phyloP scores from a whole-genome alignment of 2,113 vertebrate genomes.

The Onychostruthus taczanowskii region DNA sequence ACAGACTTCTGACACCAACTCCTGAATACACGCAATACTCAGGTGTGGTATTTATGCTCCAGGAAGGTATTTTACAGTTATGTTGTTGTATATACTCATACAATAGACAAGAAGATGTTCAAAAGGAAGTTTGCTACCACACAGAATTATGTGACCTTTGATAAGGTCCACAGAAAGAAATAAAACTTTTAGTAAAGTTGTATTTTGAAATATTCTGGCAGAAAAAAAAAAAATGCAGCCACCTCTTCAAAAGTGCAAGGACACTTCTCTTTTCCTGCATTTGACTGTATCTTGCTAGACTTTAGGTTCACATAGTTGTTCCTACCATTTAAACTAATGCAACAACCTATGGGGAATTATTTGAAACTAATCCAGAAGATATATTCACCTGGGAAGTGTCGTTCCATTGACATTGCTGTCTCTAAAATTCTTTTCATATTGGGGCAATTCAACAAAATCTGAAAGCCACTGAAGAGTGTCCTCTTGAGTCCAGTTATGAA shows the following conservation, averaged over 20 bases:
- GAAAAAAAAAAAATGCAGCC: background rate
- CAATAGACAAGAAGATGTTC: background rate
- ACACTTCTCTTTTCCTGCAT: background rate
- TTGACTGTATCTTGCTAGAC: background rate
- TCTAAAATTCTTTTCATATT: conserved; percentile 94
- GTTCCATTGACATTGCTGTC: conserved; percentile 92
- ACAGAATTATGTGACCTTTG: background rate
- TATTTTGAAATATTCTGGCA: background rate
- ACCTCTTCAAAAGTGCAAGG: background rate
- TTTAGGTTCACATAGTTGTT: background rate
- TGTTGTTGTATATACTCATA: background rate
- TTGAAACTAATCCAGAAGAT: background rate
- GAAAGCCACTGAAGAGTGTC: conserved; percentile 92
- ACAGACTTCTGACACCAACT: background rate
- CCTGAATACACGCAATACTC: background rate
- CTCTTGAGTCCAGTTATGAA: conserved; percentile 98
- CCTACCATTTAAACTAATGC: background rate
- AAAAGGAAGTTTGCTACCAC: background rate
- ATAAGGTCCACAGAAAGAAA: background rate
- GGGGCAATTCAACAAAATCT: conserved; percentile 96
- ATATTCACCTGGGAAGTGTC: conserved; percentile 89
- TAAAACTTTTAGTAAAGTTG: background rate
- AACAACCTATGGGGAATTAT: background rate
- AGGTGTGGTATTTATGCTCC: background rate
- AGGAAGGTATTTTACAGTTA: background rate